Conservation (phyloP, 2,888 invertebrate genomes). For the Geophilus truncorum region DNA sequence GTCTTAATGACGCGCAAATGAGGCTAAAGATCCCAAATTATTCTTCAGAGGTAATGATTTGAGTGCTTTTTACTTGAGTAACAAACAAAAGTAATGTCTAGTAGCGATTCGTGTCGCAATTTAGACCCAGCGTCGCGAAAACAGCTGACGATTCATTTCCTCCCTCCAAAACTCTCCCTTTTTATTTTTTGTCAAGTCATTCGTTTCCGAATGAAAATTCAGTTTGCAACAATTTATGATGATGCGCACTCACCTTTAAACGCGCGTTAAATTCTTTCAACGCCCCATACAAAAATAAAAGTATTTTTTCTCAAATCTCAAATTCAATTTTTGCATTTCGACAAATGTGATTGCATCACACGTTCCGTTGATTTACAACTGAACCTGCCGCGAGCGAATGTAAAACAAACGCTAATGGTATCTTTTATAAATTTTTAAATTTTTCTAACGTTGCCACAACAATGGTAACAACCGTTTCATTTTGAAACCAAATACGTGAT, state of each 20-base stretch:
- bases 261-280: too few relatives aligned
- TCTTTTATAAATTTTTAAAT: too few relatives aligned
- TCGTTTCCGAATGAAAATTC: neutral
- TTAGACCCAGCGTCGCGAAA: neutral
- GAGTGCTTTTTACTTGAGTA: neutral
- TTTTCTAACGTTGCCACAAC: too few relatives aligned
- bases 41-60: neutral
- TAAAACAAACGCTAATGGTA: too few relatives aligned
- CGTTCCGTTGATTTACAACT: too few relatives aligned
- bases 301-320: too few relatives aligned
- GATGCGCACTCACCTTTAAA: neutral
- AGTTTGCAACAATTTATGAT: neutral
- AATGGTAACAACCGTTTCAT: too few relatives aligned
- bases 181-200: neutral
- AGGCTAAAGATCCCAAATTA: neutral
- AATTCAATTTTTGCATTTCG: too few relatives aligned
- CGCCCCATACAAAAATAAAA: too few relatives aligned
- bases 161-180: neutral
- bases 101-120: neutral
- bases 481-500: too few relatives aligned
- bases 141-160: neutral
- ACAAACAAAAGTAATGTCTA: neutral
- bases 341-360: too few relatives aligned
- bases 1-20: neutral
- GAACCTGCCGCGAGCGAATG: too few relatives aligned